Evolutionary conservation across 2,113 vertebrate species (phyloP).

Genomic region (Trogon melanurus): DNA sequence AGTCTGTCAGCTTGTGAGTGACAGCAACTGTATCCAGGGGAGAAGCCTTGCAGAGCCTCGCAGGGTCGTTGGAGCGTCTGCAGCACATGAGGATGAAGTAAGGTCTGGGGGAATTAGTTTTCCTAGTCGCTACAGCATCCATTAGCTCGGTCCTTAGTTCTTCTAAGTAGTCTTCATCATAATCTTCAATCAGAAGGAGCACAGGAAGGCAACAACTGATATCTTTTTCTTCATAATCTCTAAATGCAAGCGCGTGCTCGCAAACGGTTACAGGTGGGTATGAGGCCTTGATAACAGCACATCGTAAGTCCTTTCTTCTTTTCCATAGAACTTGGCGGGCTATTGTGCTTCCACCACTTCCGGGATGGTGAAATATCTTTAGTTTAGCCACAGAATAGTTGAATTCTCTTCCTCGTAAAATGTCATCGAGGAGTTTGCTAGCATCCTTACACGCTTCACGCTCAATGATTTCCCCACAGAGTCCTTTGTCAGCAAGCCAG

Average conservation of each 20-base stretch:
- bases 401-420: slow-evolving; percentile 13
- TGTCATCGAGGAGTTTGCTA: slow-evolving; percentile 54
- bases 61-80: slow-evolving; percentile 77
- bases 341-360: slow-evolving; percentile 87
- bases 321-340: slow-evolving; percentile 85
- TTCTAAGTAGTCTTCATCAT: slow-evolving; percentile 80
- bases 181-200: slow-evolving; percentile 82
- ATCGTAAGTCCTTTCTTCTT: slow-evolving; percentile 75
- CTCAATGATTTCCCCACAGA: slow-evolving; percentile 79
- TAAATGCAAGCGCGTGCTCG: slow-evolving; percentile 76
- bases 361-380: slow-evolving; percentile 86
- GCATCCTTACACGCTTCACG: slow-evolving; percentile 76
- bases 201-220: slow-evolving; percentile 76
- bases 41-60: slow-evolving; percentile 70
- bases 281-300: slow-evolving; percentile 78
- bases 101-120: slow-evolving; percentile 48
- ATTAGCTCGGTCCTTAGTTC: slow-evolving; percentile 74
- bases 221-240: slow-evolving; percentile 81
- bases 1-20: slow-evolving; percentile 79
- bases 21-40: slow-evolving; percentile 79
- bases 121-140: slow-evolving; percentile 68
- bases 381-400: slow-evolving; percentile 71
- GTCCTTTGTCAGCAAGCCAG: slow-evolving; percentile 80
- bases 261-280: slow-evolving; percentile 65
- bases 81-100: slow-evolving; percentile 85